Base-by-base conservation (phyloP, 2,888 invertebrate species). In the Drosophila macrospina region DNA sequence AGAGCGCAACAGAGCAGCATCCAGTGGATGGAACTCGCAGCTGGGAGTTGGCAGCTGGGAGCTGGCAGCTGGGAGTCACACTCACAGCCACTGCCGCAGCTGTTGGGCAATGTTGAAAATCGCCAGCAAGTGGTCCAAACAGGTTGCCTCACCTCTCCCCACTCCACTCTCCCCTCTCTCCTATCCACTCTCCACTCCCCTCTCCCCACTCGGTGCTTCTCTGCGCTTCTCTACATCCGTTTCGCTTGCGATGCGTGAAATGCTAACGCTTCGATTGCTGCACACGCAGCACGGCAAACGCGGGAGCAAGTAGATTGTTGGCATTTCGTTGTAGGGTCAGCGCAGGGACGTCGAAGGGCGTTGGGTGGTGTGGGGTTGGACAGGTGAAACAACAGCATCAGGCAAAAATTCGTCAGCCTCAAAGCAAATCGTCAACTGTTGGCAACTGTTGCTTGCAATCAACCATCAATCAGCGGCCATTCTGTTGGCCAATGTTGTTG, bases 221-320 rank as follows among this genome's bases (percentile, higher is more conserved):
- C n/a, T n/a, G n/a, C n/a, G n/a, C n/a, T n/a, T n/a, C n/a, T 28
- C 24, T 15, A 15, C 39, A 54, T 55, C 20, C 39, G 32, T 37
- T 28, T 26, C 30, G 61, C 51, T 54, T 66, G 51, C 62, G 67
- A 62, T 52, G 71, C 67, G 55, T 74, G 62, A 69, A 69, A 68
- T 69, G 57, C 59, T 44, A 60, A 64, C 65, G 72, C 47, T 55
- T 54, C 62, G 63, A 55, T 66, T 42, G 69, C 61, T 48, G 60
- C 60, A 42, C 32, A 39, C 13, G 37, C 45, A 16, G 13, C 39
- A 44, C 20, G 11, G 56, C 8, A 37, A 37, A 45, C 47, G 39
- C 30, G 7, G 15, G 3, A 32, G 20, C 34, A 13, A 37, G 52
- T 39, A 28, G 39, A 26, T 39, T 26, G 16, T 28, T 61, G 8